Conservation (phyloP, 92 coral and sea anemone species). For the Porites divaricata region DNA sequence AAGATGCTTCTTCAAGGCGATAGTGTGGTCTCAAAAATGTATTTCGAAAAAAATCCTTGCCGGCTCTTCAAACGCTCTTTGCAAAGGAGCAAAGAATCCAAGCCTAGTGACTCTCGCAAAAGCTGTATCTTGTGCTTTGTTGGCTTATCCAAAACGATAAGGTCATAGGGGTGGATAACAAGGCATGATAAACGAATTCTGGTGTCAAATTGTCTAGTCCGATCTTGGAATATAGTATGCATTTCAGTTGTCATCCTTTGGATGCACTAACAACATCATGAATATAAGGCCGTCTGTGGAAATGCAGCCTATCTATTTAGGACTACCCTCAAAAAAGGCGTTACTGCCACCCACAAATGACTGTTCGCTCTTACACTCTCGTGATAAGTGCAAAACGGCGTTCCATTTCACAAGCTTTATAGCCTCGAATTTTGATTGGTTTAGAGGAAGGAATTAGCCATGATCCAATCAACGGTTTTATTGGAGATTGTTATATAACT, state of each 20-base stretch:
- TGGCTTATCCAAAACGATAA: constrained; percentile 5
- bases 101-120: background rate
- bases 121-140: constrained; percentile 28
- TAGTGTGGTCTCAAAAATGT: too few species aligned
- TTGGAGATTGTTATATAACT: constrained; percentile 82
- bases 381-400: constrained; percentile 6
- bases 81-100: too few species aligned
- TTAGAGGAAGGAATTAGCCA: constrained; percentile 58
- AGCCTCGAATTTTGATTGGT: constrained; percentile 74
- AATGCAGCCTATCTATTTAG: background rate
- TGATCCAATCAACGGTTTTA: constrained; percentile 80
- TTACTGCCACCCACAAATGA: constrained; percentile 30
- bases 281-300: background rate
- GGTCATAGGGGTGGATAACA: constrained; percentile 34
- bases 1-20: too few species aligned
- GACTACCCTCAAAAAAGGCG: background rate
- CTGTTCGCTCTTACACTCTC: background rate
- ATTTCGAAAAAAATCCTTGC: too few species aligned
- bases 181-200: constrained; percentile 29
- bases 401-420: constrained; percentile 17
- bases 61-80: too few species aligned
- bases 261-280: background rate
- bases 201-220: constrained; percentile 50
- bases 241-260: background rate
- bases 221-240: constrained; percentile 10